These are phyloP conservation scores for Lypha dubia DNA, from an alignment of 2,888 invertebrate species.

Conservation along the genomic window DNA sequence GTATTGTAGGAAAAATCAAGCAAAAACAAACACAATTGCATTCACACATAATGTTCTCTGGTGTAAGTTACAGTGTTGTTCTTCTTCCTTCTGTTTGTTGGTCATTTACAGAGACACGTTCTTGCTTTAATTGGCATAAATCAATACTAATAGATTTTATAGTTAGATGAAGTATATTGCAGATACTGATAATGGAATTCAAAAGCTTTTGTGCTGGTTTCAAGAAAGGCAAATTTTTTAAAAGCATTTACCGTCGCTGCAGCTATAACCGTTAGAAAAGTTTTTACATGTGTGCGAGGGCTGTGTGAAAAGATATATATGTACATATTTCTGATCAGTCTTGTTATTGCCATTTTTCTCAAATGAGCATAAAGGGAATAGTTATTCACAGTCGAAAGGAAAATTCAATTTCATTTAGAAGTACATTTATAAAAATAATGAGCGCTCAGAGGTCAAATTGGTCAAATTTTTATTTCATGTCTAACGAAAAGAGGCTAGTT, in stretches of 20 bases:
- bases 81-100: conserved; percentile 33
- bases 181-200: conserved; percentile 49
- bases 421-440: too few species aligned
- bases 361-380: too few species aligned
- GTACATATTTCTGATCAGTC: too few species aligned
- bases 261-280: background rate
- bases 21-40: background rate
- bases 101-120: conserved; percentile 52
- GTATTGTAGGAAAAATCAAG: background rate
- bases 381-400: too few species aligned
- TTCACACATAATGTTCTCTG: background rate
- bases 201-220: conserved; percentile 42
- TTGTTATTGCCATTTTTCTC: too few species aligned
- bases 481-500: too few species aligned
- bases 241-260: conserved; percentile 21
- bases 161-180: conserved; percentile 58
- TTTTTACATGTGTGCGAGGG: conserved; percentile 19
- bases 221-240: conserved; percentile 10
- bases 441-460: too few species aligned
- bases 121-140: conserved; percentile 62
- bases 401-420: too few species aligned
- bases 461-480: too few species aligned
- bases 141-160: conserved; percentile 58
- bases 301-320: background rate
- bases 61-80: conserved; percentile 17